Evolutionary conservation across 2,797 vertebrate genomes (phyloP).

Genomic region (Forpus xanthops): DNA sequence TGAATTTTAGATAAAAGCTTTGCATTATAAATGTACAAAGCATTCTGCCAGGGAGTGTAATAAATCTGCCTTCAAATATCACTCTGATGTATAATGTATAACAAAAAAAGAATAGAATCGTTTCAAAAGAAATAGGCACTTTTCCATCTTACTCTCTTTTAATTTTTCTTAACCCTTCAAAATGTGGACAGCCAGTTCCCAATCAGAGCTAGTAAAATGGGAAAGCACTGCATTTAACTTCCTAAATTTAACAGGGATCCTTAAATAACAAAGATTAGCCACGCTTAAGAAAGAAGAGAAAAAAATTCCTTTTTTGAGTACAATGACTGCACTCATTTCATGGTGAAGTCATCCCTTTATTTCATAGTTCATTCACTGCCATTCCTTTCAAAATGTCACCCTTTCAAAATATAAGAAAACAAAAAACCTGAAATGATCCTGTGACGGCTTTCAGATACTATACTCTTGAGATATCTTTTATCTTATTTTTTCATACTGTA

Average conservation of each 20-base stretch:
- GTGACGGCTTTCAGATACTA: constrained; percentile 9
- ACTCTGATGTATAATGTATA: constrained; percentile 74
- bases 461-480: not conserved
- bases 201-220: constrained; percentile 22
- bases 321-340: constrained; percentile 34
- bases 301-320: constrained; percentile 21
- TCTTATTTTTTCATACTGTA: not conserved
- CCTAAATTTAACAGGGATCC: constrained; percentile 21
- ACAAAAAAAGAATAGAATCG: constrained; percentile 63
- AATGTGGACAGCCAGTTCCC: not conserved
- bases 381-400: constrained; percentile 61
- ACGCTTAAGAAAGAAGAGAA: not conserved
- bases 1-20: constrained; percentile 77
- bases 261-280: constrained; percentile 1
- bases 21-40: constrained; percentile 76
- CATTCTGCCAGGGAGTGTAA: constrained; percentile 65
- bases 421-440: constrained; percentile 8
- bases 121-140: constrained; percentile 60
- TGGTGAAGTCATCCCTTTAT: constrained; percentile 52
- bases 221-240: constrained; percentile 20
- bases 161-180: constrained; percentile 41
- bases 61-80: constrained; percentile 74
- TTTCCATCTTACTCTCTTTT: not conserved
- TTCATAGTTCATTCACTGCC: constrained; percentile 46
- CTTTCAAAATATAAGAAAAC: constrained; percentile 37